Conservation (phyloP, 53 echinoderm and acorn worm species). For the Stichopus horrens region DNA sequence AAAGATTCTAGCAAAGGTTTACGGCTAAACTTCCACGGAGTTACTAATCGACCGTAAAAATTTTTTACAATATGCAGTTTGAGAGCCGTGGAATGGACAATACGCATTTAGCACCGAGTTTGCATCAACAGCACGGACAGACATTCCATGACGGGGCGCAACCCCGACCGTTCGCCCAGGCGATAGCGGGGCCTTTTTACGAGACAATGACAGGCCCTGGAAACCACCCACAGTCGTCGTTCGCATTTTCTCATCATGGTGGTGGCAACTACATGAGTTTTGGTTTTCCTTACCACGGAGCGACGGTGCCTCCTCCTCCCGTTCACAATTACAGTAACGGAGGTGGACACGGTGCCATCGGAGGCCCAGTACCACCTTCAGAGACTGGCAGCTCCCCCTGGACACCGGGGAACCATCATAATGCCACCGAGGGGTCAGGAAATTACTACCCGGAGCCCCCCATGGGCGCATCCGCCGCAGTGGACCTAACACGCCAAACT, state of each 20-base stretch:
- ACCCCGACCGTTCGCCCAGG: constrained; percentile 52
- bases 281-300: constrained; percentile 69
- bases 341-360: not conserved
- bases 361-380: constrained; percentile 19
- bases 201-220: constrained; percentile 57
- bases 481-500: constrained; percentile 37
- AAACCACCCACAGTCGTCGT: constrained; percentile 58
- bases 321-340: constrained; percentile 33
- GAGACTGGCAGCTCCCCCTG: constrained; percentile 41
- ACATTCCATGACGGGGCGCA: constrained; percentile 47
- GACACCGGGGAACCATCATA: constrained; percentile 32
- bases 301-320: constrained; percentile 7
- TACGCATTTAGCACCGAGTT: constrained; percentile 38
- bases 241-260: constrained; percentile 52
- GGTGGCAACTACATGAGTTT: constrained; percentile 77
- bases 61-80: constrained; percentile 46
- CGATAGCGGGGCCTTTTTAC: constrained; percentile 60
- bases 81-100: constrained; percentile 48
- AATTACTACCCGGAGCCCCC: constrained; percentile 28
- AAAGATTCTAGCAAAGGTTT: constrained; percentile 40
- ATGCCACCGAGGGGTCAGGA: constrained; percentile 6
- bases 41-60: constrained; percentile 48
- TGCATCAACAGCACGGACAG: constrained; percentile 51
- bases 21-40: constrained; percentile 50
- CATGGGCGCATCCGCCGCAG: constrained; percentile 40